These are phyloP conservation scores for Anoura caudifer DNA, from an alignment of 2,113 vertebrate species.

Conservation along the genomic window DNA sequence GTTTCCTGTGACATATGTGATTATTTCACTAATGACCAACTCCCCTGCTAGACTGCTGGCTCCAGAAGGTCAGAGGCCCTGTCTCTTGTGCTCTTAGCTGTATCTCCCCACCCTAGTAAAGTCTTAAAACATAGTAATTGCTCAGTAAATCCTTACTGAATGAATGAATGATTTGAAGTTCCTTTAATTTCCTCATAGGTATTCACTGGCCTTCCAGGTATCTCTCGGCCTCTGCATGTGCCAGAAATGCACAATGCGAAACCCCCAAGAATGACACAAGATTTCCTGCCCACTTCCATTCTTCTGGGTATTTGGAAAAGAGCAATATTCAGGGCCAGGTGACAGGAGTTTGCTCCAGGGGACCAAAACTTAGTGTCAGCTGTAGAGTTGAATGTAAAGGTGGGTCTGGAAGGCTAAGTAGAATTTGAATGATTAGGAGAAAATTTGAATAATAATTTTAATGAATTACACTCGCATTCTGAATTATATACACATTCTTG, in stretches of 20 bases:
- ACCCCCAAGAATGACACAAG: background rate
- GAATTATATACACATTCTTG: background rate
- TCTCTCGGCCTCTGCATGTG: background rate
- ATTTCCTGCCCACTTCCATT: background rate
- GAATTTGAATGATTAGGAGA: background rate
- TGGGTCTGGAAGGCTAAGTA: background rate
- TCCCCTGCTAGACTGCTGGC: background rate
- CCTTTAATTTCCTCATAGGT: background rate
- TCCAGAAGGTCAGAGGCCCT: background rate
- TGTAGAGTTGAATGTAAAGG: background rate
- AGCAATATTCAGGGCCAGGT: background rate
- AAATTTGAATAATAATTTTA: constrained; percentile 24
- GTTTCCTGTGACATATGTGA: background rate
- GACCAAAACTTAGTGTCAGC: background rate
- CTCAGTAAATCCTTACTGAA: background rate
- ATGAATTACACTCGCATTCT: background rate
- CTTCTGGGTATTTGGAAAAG: background rate
- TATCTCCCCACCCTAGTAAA: background rate
- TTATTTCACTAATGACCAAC: background rate
- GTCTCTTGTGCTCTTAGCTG: background rate
- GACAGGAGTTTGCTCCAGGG: constrained; percentile 12
- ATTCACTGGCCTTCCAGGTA: background rate
- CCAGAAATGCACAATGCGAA: background rate
- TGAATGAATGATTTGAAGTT: background rate
- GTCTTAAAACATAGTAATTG: background rate